phyloP scores from a whole-genome alignment of 2,113 vertebrate genomes.

The Apus apus region DNA sequence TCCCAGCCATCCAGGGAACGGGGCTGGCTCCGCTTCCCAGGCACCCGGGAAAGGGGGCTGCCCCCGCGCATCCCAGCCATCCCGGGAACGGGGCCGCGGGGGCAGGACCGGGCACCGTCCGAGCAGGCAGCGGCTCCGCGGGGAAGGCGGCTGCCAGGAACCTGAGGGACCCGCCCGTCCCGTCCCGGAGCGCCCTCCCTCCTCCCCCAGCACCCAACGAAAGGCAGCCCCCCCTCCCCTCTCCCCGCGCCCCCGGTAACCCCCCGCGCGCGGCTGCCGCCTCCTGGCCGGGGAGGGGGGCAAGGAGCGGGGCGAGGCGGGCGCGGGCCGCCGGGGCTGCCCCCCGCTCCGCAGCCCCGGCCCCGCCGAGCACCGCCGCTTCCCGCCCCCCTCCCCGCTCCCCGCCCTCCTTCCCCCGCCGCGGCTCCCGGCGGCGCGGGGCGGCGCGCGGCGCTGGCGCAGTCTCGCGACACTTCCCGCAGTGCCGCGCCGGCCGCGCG shows the following conservation, averaged over 20 bases:
- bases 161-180: fast-evolving
- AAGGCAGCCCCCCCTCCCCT: too few relatives aligned
- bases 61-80: too few relatives aligned
- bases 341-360: background rate
- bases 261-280: background rate
- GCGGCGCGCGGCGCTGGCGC: constrained; percentile 39
- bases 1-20: fast-evolving
- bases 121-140: background rate
- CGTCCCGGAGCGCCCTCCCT: background rate
- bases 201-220: background rate
- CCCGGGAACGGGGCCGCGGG: background rate
- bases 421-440: background rate
- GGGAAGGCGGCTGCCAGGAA: background rate
- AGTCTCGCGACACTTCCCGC: constrained; percentile 56
- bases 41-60: too few relatives aligned
- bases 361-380: background rate
- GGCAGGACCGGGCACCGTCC: background rate
- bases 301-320: background rate
- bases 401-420: too few relatives aligned
- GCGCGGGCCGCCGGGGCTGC: background rate
- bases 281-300: too few relatives aligned
- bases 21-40: too few relatives aligned
- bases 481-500: background rate
- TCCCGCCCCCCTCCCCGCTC: too few relatives aligned
- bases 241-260: background rate